Evolutionary conservation across 2,797 vertebrate genomes (phyloP).

Genomic region (Haliaeetus albicilla): DNA sequence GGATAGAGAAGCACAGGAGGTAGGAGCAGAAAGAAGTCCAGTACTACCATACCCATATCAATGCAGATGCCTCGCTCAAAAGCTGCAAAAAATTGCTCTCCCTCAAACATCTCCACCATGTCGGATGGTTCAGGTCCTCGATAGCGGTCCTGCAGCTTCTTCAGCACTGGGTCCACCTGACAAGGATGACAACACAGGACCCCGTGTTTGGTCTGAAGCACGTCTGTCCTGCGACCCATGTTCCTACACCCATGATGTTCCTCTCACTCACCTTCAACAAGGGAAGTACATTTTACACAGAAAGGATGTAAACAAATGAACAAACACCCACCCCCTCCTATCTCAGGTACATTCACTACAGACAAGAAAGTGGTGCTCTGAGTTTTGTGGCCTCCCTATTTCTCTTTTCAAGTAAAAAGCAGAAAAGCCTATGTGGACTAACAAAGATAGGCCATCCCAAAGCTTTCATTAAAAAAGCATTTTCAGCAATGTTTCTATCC

Average conservation of each 20-base stretch:
- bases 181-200: background rate
- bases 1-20: background rate
- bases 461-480: background rate
- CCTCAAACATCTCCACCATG: slow-evolving; percentile 91
- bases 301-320: background rate
- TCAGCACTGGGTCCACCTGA: slow-evolving; percentile 76
- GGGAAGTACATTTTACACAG: background rate
- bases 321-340: background rate
- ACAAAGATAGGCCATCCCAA: background rate
- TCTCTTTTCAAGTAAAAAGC: background rate
- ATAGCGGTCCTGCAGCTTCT: slow-evolving; percentile 78
- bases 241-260: background rate
- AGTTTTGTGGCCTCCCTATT: background rate
- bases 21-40: background rate
- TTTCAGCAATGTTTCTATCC: background rate
- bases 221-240: background rate
- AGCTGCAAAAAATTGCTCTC: slow-evolving; percentile 95
- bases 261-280: background rate
- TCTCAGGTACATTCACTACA: background rate
- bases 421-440: background rate
- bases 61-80: slow-evolving; percentile 92
- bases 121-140: slow-evolving; percentile 94
- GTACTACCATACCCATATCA: slow-evolving; percentile 78
- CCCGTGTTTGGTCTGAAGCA: background rate
- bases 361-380: background rate